Evolutionary conservation across 2,797 vertebrate species (phyloP).

Genomic region (Myoxocephalus aenaeus): DNA sequence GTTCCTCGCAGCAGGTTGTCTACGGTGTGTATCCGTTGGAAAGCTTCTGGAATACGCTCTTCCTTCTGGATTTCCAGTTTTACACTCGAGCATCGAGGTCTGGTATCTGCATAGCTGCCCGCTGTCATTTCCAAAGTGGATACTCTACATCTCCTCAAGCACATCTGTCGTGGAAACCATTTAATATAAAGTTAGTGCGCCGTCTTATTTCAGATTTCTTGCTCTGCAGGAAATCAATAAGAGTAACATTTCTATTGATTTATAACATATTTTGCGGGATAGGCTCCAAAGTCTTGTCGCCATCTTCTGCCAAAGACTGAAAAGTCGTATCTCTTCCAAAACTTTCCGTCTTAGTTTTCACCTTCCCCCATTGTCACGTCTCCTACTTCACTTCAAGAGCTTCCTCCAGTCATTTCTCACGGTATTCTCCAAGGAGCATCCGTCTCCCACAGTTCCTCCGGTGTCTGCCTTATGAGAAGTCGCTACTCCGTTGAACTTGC

Average conservation of each 20-base stretch:
- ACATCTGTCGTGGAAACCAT: conserved; percentile 53
- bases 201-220: conserved; percentile 25
- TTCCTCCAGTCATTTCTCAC: conserved; percentile 2
- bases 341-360: not conserved
- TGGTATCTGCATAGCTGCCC: conserved; percentile 54
- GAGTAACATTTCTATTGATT: not conserved
- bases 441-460: conserved; percentile 19
- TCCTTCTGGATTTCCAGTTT: conserved; percentile 55
- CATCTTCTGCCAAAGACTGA: not conserved
- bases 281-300: not conserved
- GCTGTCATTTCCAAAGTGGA: conserved; percentile 49
- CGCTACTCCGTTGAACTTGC: conserved; percentile 48
- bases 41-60: conserved; percentile 51
- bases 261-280: not conserved
- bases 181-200: conserved; percentile 36
- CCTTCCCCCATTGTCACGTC: not conserved
- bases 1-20: conserved; percentile 32
- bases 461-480: conserved; percentile 39
- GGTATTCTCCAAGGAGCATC: conserved; percentile 20
- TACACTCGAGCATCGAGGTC: conserved; percentile 29
- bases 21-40: conserved; percentile 36
- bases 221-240: conserved; percentile 30
- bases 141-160: conserved; percentile 28
- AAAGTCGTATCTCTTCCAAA: conserved; percentile 5
- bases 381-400: not conserved